phyloP scores from a whole-genome alignment of 2,113 vertebrate species.

The Gopherus flavomarginatus region DNA sequence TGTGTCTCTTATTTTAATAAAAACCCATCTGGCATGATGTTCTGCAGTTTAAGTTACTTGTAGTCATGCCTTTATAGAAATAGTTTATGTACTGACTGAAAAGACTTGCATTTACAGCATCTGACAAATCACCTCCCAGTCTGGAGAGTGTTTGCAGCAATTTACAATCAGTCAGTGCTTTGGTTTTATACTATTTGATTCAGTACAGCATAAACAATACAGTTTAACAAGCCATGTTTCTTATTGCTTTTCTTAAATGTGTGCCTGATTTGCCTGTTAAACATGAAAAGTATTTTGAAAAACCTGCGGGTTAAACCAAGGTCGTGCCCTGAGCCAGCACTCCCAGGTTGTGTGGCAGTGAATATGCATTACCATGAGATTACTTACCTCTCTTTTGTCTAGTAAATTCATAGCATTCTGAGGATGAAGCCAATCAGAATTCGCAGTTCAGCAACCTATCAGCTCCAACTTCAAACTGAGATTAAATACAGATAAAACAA shows the following conservation, averaged over 20 bases:
- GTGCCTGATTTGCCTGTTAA: not conserved
- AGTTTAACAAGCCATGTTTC: slow-evolving; percentile 1
- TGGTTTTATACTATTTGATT: slow-evolving; percentile 13
- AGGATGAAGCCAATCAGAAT: slow-evolving; percentile 60
- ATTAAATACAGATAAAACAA: slow-evolving; percentile 67
- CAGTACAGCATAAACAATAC: not conserved
- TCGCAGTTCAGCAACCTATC: slow-evolving; percentile 67
- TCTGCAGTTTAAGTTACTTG: not conserved
- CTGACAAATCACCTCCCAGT: slow-evolving; percentile 1
- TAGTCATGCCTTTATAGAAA: not conserved
- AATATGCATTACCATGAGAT: not conserved
- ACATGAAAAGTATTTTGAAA: not conserved
- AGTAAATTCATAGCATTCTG: slow-evolving; percentile 45
- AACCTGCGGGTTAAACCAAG: not conserved
- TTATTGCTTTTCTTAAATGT: not conserved
- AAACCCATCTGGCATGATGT: slow-evolving; percentile 17
- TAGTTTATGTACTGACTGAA: not conserved
- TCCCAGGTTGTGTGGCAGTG: not conserved
- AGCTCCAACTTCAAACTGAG: slow-evolving; percentile 36
- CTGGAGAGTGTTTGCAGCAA: slow-evolving; percentile 34
- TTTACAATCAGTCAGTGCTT: slow-evolving; percentile 15
- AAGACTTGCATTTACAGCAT: slow-evolving; percentile 18
- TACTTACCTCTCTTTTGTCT: not conserved
- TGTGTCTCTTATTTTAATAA: slow-evolving; percentile 30
- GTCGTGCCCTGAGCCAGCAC: slow-evolving; percentile 5